A percentile compares a stretch with the other conserved stretches of the same genome.
phyloP scores from a whole-genome alignment of 2,888 invertebrate species.

The Latrodectus elegans region DNA sequence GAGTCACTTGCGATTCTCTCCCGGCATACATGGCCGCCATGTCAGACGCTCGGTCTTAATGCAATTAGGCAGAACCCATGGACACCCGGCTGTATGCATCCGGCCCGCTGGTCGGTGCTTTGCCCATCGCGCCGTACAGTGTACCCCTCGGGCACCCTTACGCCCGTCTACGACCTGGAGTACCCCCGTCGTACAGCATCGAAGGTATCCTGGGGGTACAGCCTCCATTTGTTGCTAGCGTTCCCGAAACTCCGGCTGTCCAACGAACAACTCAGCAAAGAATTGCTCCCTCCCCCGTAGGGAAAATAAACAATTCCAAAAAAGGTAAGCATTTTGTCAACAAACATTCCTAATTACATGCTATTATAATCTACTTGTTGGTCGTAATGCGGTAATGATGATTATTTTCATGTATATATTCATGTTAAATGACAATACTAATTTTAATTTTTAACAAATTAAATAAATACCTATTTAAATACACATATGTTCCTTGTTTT shows the following conservation, averaged over 20 bases:
- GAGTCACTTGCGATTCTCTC: conserved; percentile 24
- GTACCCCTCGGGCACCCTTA: conserved; percentile 52
- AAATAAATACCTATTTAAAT: too few species aligned
- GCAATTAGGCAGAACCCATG: conserved; percentile 57
- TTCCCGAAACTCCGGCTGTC: conserved; percentile 50
- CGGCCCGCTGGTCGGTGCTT: conserved; percentile 48
- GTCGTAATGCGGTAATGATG: too few species aligned
- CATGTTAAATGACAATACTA: too few species aligned
- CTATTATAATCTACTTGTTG: too few species aligned
- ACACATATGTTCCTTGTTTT: too few species aligned
- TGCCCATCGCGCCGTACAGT: conserved; percentile 64
- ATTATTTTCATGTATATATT: too few species aligned
- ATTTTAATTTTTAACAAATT: too few species aligned
- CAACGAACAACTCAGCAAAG: conserved; percentile 37
- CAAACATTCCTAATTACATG: too few species aligned
- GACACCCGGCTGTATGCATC: conserved; percentile 55
- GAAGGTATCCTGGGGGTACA: conserved; percentile 61
- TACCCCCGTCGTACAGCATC: conserved; percentile 55
- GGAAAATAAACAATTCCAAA: conserved; percentile 31
- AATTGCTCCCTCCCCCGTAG: conserved; percentile 19
- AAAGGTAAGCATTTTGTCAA: conserved; percentile 34
- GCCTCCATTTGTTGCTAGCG: conserved; percentile 58
- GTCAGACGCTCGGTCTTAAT: conserved; percentile 52
- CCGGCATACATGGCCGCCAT: conserved; percentile 64
- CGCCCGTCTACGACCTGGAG: conserved; percentile 51